Percentiles rank a stretch among this genome's conserved stretches.
These are phyloP conservation scores for Carduelis carduelis DNA, from an alignment of 2,797 vertebrate genomes.

Conservation along the genomic window DNA sequence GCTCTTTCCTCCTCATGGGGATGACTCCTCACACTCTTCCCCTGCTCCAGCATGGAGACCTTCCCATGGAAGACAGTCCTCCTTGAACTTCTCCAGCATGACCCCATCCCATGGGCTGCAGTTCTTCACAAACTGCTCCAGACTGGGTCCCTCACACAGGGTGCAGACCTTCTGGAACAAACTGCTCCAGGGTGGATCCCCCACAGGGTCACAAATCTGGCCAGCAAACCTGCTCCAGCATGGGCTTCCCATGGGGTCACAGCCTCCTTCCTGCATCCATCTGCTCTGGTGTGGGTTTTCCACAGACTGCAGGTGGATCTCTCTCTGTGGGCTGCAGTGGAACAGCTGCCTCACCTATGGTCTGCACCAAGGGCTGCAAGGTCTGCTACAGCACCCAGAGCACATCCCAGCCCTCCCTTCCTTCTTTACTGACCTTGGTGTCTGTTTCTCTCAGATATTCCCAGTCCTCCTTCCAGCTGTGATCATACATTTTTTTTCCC, in stretches of 20 bases:
- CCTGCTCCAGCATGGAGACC: fast-evolving
- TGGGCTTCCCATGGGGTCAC: not conserved
- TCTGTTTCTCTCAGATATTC: not conserved
- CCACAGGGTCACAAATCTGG: not conserved
- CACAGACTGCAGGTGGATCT: not conserved
- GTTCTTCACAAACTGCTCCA: not conserved
- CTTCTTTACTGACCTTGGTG: not conserved
- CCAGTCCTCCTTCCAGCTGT: not conserved
- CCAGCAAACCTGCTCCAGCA: not conserved
- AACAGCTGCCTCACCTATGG: not conserved
- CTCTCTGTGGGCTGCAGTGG: not conserved
- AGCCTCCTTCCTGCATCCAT: not conserved
- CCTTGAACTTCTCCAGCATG: not conserved
- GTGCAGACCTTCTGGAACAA: not conserved
- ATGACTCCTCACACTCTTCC: not conserved
- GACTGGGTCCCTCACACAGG: not conserved
- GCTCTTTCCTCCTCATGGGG: not conserved
- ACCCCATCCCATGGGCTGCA: not conserved
- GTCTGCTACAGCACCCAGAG: not conserved
- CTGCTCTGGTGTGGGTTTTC: not conserved
- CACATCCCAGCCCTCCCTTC: fast-evolving
- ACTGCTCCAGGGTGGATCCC: not conserved
- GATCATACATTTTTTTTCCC: fast-evolving
- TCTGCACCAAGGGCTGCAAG: not conserved
- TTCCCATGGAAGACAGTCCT: not conserved